Evolutionary conservation across 2,113 vertebrate genomes (phyloP), one percentile per base, ranked within the genome.

Genomic region (Salminus brasiliensis): DNA sequence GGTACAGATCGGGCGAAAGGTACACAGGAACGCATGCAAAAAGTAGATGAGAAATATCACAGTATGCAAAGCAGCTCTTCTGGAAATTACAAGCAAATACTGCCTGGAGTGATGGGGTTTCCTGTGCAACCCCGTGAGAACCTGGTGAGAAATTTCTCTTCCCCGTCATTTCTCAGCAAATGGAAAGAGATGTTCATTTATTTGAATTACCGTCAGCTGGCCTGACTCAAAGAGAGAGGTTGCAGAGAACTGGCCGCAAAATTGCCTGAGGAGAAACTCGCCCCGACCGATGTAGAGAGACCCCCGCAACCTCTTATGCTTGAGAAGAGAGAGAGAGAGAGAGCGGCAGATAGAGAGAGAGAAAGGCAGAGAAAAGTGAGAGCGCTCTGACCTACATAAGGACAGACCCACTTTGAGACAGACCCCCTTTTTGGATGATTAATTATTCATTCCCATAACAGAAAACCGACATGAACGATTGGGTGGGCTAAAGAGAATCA

Each of bases 121-220:
- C 67, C 43, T 62, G 52, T 65, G 36, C 27, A 70, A 34, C 30
- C 76, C 52, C 41, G n/a, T 18, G 41, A 78, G 78, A 70, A 59
- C 4, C 16, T 12, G 21, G 47, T 39, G 45, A 82, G 45, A 76
- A 73, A 78, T 81, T 73, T 76, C 60, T 76, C 75, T 80, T 29
- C 71, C 45, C 66, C 87, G 71, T 70, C 47, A 87, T 83, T 86
- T 83, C 57, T 18, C 52, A 62, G 75, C 66, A 72, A 81, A 73
- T 70, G 79, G 66, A 81, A 62, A 79, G 47, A 82, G 81, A 88
- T 83, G 71, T 81, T 86, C 32, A 88, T 88, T 85, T 82, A 75
- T 84, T 85, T 85, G 70, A 88, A 87, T 88, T 81, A 86, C 74
- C 73, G 16, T 30, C 76, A 74, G 43, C 18, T 74, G 49, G 72